phyloP scores from a whole-genome alignment of 2,888 invertebrate species.

The Polyommatus iphigenia region DNA sequence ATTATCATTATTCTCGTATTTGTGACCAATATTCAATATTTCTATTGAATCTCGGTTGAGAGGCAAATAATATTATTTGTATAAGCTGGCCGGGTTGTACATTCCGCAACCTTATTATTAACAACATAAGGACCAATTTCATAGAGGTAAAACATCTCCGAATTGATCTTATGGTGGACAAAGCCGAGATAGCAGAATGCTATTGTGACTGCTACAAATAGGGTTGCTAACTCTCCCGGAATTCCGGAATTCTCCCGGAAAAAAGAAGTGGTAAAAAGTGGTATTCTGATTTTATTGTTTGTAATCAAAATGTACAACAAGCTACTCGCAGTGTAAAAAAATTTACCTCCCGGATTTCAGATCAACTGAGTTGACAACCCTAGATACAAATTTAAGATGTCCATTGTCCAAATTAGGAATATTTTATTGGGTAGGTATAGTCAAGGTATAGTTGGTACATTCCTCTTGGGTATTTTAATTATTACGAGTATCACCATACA shows the following conservation, averaged over 20 bases:
- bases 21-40: neutral
- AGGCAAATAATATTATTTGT: neutral
- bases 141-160: neutral
- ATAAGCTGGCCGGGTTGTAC: neutral
- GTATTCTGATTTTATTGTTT: too few species aligned
- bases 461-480: neutral
- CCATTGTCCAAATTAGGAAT: neutral
- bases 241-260: too few species aligned
- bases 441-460: neutral
- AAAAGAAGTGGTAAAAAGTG: too few species aligned
- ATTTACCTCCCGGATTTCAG: too few species aligned
- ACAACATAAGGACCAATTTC: neutral
- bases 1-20: neutral
- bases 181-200: slow-evolving; percentile 1
- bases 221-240: too few species aligned
- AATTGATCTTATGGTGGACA: neutral
- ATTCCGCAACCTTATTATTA: neutral
- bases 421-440: too few species aligned
- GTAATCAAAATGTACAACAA: too few species aligned
- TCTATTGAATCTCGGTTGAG: neutral
- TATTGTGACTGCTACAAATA: too few species aligned
- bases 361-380: too few species aligned
- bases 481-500: too few species aligned
- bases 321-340: too few species aligned
- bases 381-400: too few species aligned